A percentile compares a stretch with the other conserved stretches of the same genome.
phyloP scores from a whole-genome alignment of 2,113 vertebrate genomes.

The Phasianus colchicus region DNA sequence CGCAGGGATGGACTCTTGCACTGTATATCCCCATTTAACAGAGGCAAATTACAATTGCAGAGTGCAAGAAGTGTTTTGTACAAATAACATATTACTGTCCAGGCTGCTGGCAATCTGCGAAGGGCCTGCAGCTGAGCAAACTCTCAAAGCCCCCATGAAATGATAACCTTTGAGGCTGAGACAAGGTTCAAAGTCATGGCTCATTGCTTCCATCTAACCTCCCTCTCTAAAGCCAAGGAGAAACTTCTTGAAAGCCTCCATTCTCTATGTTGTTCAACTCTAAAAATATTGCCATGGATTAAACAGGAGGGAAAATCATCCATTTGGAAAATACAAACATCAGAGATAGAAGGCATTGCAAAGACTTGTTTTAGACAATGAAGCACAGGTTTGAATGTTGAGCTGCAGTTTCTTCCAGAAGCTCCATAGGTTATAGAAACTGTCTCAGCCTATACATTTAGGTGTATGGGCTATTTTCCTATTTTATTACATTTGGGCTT shows the following conservation, averaged over 20 bases:
- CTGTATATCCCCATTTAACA: neutral
- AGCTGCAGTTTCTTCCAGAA: neutral
- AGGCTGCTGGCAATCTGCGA: neutral
- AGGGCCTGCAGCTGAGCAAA: neutral
- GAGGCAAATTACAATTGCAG: neutral
- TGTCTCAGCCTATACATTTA: neutral
- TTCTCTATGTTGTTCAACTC: neutral
- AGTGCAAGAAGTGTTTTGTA: neutral
- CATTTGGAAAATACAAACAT: neutral
- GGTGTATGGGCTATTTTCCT: neutral
- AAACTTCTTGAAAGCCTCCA: neutral
- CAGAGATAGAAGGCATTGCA: neutral
- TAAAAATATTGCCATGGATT: neutral
- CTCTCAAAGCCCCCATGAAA: neutral
- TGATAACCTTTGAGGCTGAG: neutral
- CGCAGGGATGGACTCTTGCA: too few relatives aligned
- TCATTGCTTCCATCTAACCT: neutral
- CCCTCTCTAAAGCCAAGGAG: neutral
- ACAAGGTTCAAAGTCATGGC: neutral
- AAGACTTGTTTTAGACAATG: neutral
- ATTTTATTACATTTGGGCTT: neutral
- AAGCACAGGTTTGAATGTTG: neutral
- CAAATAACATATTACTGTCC: neutral
- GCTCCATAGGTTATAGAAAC: neutral
- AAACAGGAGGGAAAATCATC: neutral